Conservation (phyloP, 2,113 vertebrate genomes). For the Cyprinodon tularosa region DNA sequence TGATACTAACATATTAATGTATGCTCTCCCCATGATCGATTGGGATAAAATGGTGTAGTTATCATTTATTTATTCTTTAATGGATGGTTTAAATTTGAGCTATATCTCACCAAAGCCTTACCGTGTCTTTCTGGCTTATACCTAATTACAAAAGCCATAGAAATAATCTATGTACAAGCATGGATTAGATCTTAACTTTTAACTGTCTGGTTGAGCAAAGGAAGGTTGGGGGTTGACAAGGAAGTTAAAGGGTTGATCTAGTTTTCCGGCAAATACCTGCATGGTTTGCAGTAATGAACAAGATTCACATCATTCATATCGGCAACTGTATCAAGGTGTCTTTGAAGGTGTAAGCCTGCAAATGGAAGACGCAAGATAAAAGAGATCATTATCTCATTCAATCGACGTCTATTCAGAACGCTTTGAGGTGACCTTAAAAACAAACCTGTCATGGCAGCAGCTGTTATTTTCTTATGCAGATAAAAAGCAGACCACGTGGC, state of each 20-base stretch:
- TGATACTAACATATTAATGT: no score
- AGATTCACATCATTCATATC: slow-evolving; percentile 55
- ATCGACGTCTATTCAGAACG: slow-evolving; percentile 66
- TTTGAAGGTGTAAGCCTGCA: slow-evolving; percentile 55
- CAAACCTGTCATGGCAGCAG: slow-evolving; percentile 41
- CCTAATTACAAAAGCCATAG: background rate
- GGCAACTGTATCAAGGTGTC: slow-evolving; percentile 57
- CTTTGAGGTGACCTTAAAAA: slow-evolving; percentile 56
- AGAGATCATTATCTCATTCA: slow-evolving; percentile 44
- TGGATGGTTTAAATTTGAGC: slow-evolving; percentile 3
- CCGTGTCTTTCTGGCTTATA: slow-evolving; percentile 56
- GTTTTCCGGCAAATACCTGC: slow-evolving; percentile 30
- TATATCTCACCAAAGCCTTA: slow-evolving; percentile 62
- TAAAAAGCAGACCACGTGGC: slow-evolving; percentile 67
- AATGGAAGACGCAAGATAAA: slow-evolving; percentile 32
- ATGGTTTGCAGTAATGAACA: slow-evolving; percentile 33
- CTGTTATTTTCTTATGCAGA: slow-evolving; percentile 42
- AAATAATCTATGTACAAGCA: background rate
- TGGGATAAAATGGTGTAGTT: no score
- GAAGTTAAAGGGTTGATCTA: background rate
- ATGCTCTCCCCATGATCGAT: no score
- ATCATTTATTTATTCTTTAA: slow-evolving; percentile 36
- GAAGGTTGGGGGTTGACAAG: no score
- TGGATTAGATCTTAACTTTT: background rate
- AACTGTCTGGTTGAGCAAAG: no score